Percentiles rank a stretch among this genome's conserved stretches.
Conservation (phyloP, 2,888 invertebrate species). For the Falcaria lacertinaria region DNA sequence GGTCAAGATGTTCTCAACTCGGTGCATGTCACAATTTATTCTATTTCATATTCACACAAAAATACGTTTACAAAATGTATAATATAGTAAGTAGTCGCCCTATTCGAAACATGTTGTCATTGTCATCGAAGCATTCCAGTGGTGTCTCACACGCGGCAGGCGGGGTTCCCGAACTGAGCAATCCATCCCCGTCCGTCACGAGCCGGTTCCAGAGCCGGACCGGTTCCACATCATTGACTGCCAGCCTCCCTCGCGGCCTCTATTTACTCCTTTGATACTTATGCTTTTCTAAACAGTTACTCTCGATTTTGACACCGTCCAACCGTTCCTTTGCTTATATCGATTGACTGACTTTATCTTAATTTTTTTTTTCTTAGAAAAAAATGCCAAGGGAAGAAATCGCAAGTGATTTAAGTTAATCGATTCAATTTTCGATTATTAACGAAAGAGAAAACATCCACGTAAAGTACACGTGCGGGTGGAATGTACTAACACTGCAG, state of each 20-base stretch:
- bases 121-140: constrained; percentile 18
- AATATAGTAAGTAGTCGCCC: not conserved
- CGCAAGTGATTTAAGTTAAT: too few species aligned
- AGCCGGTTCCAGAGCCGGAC: constrained; percentile 62
- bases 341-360: not conserved
- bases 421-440: constrained; percentile 9
- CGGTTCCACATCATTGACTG: constrained; percentile 76
- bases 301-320: constrained; percentile 59
- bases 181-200: constrained; percentile 70
- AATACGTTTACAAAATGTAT: too few species aligned
- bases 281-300: constrained; percentile 48
- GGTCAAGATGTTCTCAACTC: constrained; percentile 5
- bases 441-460: constrained; percentile 62
- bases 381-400: too few species aligned
- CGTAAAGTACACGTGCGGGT: constrained; percentile 59
- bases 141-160: constrained; percentile 23
- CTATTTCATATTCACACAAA: too few species aligned
- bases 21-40: too few species aligned
- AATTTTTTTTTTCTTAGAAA: constrained; percentile 11
- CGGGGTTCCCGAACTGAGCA: constrained; percentile 55
- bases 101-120: constrained; percentile 1
- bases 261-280: constrained; percentile 50
- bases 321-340: constrained; percentile 26
- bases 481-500: constrained; percentile 68
- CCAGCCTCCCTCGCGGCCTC: constrained; percentile 55